Percentiles rank a stretch among this genome's conserved stretches.
Evolutionary conservation across 2,113 vertebrate genomes (phyloP).

Genomic region (Neolamprologus brichardi): DNA sequence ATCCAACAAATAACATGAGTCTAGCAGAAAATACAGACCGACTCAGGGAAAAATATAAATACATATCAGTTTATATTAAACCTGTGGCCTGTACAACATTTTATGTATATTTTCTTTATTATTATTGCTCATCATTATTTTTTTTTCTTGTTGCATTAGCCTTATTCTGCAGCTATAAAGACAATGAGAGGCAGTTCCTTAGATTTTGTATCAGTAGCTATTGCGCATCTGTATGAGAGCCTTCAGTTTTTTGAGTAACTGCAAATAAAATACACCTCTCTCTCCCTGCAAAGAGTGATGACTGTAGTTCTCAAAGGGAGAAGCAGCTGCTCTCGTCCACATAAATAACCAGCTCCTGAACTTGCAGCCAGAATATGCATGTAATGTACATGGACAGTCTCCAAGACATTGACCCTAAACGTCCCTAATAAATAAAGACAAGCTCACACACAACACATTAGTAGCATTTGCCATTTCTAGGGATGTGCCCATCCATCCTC

Average conservation of each 20-base stretch:
- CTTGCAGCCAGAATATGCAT: slow-evolving; percentile 31
- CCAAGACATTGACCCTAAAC: slow-evolving; percentile 52
- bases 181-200: not conserved
- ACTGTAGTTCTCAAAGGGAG: slow-evolving; percentile 7
- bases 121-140: not conserved
- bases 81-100: not conserved
- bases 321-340: slow-evolving; percentile 18
- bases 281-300: not conserved
- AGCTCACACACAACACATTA: slow-evolving; percentile 31
- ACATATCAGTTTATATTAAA: not conserved
- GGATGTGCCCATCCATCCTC: not conserved
- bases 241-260: not conserved
- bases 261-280: not conserved
- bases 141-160: not conserved
- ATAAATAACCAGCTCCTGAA: slow-evolving; percentile 49
- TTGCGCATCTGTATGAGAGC: not conserved
- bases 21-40: not conserved
- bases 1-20: not conserved
- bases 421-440: slow-evolving; percentile 57
- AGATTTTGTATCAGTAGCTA: not conserved
- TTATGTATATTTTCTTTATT: not conserved
- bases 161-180: not conserved
- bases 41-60: not conserved
- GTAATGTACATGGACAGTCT: slow-evolving; percentile 39
- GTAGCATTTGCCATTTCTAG: slow-evolving; percentile 6